Conservation (phyloP, 2,888 invertebrate species). For the Gymnosoma rotundatum region DNA sequence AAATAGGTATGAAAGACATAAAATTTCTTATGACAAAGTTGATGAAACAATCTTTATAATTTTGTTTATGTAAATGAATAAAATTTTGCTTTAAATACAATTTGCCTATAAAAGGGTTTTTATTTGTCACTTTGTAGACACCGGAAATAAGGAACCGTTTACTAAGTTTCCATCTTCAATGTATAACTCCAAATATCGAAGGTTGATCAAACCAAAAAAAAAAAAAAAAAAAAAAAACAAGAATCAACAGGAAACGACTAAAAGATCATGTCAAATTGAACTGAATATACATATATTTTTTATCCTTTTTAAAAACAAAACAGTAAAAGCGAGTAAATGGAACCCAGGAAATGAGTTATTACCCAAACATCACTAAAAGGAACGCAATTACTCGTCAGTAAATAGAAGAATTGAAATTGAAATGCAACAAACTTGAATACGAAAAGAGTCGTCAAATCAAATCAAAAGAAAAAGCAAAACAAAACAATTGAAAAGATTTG, state of each 20-base stretch:
- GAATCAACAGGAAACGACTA: conserved; percentile 79
- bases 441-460: conserved; percentile 65
- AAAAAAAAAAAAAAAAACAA: conserved; percentile 36
- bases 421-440: conserved; percentile 55
- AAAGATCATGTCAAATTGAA: conserved; percentile 77
- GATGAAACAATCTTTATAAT: background rate
- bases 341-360: conserved; percentile 79
- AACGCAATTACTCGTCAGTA: conserved; percentile 60
- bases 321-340: conserved; percentile 71
- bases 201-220: background rate
- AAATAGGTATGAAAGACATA: too few relatives aligned
- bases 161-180: conserved; percentile 24
- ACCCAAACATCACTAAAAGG: conserved; percentile 70
- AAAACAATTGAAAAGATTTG: conserved; percentile 60
- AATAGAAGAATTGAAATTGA: conserved; percentile 44
- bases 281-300: conserved; percentile 49
- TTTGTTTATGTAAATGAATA: background rate
- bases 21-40: background rate
- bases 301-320: conserved; percentile 23
- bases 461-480: conserved; percentile 47
- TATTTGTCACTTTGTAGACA: conserved; percentile 7
- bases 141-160: conserved; percentile 63
- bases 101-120: background rate
- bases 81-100: background rate
- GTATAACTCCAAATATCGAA: conserved; percentile 20